A percentile compares a stretch with the other conserved stretches of the same genome.
Evolutionary conservation across 2,888 invertebrate genomes (phyloP).

Genomic region (Luffia ferchaultella): DNA sequence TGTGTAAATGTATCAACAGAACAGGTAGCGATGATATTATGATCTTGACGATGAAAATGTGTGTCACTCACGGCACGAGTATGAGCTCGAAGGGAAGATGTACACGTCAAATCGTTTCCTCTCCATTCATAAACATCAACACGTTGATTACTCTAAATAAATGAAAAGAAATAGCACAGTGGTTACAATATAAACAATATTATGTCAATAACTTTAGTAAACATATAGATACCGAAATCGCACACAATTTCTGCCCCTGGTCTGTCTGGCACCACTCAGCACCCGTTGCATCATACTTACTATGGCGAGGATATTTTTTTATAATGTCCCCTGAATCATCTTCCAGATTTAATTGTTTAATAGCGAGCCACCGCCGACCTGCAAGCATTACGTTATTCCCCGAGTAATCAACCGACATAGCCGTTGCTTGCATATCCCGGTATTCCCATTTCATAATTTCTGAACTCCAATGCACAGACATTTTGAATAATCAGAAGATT

Average conservation of each 20-base stretch:
- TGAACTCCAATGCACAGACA: constrained; percentile 61
- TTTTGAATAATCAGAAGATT: no score
- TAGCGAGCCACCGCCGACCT: constrained; percentile 81
- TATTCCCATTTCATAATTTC: constrained; percentile 74
- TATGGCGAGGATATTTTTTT: constrained; percentile 83
- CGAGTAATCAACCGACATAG: constrained; percentile 90
- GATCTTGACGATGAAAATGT: constrained; percentile 82
- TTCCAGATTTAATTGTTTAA: constrained; percentile 76
- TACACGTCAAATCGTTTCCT: constrained; percentile 73
- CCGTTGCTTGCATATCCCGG: constrained; percentile 88
- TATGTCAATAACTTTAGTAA: no score
- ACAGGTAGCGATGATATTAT: constrained; percentile 75
- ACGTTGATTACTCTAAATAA: constrained; percentile 80
- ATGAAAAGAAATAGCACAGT: background rate
- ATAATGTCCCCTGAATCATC: constrained; percentile 73
- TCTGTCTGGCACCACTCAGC: constrained; percentile 92
- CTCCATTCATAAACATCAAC: constrained; percentile 88
- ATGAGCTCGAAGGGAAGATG: constrained; percentile 79
- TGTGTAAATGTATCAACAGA: constrained; percentile 94
- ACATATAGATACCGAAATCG: constrained; percentile 79
- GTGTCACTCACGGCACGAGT: constrained; percentile 89
- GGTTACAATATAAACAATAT: background rate
- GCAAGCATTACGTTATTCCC: constrained; percentile 88
- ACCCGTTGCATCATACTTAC: constrained; percentile 92
- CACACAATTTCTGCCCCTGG: constrained; percentile 81